These are phyloP conservation scores for Thyatira batis DNA, from an alignment of 2,888 invertebrate genomes.

Conservation along the genomic window DNA sequence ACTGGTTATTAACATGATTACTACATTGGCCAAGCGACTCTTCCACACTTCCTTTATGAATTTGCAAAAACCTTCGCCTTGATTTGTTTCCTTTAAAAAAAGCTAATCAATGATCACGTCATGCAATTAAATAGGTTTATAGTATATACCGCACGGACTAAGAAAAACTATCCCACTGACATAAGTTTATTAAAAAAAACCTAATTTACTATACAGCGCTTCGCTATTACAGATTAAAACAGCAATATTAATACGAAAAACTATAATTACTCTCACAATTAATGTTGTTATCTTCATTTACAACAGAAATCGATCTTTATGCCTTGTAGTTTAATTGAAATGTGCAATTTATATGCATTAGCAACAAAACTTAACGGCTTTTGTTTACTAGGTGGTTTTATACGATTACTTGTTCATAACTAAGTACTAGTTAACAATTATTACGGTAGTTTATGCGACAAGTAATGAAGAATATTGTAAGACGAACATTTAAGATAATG, in stretches of 20 bases:
- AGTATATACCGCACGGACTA: not conserved
- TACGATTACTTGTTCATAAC: not conserved
- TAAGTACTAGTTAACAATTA: not conserved
- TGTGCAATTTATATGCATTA: too few relatives aligned
- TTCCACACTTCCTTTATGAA: conserved; percentile 45
- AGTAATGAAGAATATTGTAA: not conserved
- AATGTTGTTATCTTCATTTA: not conserved
- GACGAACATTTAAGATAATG: not conserved
- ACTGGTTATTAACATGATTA: conserved; percentile 39
- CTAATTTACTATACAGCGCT: not conserved
- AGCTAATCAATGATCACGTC: conserved; percentile 4
- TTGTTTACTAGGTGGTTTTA: not conserved
- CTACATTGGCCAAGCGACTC: conserved; percentile 25
- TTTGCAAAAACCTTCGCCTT: conserved; percentile 39
- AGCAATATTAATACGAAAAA: not conserved
- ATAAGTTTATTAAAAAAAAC: not conserved
- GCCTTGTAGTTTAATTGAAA: not conserved
- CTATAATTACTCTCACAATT: not conserved
- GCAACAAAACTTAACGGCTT: not conserved
- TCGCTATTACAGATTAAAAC: not conserved
- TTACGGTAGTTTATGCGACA: not conserved
- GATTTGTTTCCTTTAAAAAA: conserved; percentile 40
- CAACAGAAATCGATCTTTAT: not conserved
- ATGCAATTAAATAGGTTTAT: conserved; percentile 9
- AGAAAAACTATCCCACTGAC: not conserved